Evolutionary conservation across 1,140 invertebrate species (phyloP), one percentile per base, ranked within the genome.

Genomic region (Tetramorium simillimum): DNA sequence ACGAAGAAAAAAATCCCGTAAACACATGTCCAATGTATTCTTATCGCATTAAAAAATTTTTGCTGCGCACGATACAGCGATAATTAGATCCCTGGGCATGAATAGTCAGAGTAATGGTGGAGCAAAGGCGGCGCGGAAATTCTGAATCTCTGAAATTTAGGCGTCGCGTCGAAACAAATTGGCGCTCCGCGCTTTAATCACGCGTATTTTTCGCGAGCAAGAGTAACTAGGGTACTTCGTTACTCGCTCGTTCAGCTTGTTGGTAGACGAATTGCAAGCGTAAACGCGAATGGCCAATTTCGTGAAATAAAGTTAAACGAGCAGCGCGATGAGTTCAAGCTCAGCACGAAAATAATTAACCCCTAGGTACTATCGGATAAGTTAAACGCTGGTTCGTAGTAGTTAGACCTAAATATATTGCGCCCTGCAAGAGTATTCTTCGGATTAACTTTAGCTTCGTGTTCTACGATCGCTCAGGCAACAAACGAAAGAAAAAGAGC

Each of bases 341-440:
- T 77, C 75, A 43, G 75, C 75, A 77, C 75, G 56, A 77, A 77
- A 77, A 77, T 77, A 77, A 77, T 77, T 77, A 62, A 77, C 73
- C 21, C 37, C 60, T 24, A 43, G 75, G 21, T 77, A 60, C 53
- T 76, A 77, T 77, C 75, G 37, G 75, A 28, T 77, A 62, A 77
- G 75, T 77, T 77, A 77, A 77, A 77, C 53, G 37, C 24, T 62
- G 37, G 75, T 40, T 43, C 53, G 75, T 18, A 43, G 40, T 77
- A 77, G 56, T 62, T 62, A 77, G 56, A 77, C 21, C 9, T 77
- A 77, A 77, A 77, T 77, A 24, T 77, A 77, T 77, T 77, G 75
- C 75, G 53, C 73, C 37, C 40, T 62, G 63, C 12, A 77, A 40
- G 9, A 77, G 56, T 16, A 77, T 77, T 62, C 53, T 21, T 77